Percentiles rank a stretch among this genome's conserved stretches.
Conservation (phyloP, 1,140 invertebrate species). For the Heliconius eleuchia region DNA sequence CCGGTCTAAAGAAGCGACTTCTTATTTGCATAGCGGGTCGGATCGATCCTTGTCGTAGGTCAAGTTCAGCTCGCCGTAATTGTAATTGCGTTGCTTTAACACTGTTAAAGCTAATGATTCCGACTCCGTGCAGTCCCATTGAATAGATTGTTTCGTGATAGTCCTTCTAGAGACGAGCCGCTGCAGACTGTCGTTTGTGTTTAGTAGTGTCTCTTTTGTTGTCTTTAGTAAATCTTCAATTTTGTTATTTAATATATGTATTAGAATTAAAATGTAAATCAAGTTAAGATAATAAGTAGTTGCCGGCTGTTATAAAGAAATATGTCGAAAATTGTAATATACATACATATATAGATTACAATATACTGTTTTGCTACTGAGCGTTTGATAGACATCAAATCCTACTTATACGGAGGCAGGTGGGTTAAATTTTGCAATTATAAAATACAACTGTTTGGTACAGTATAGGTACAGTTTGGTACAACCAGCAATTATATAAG, state of each 20-base stretch:
- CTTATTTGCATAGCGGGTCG: constrained; percentile 73
- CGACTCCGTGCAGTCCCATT: constrained; percentile 21
- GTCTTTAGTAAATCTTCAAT: background rate
- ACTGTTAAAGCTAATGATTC: constrained; percentile 61
- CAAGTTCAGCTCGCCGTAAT: constrained; percentile 66
- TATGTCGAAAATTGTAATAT: too few species aligned
- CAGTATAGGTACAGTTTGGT: too few species aligned
- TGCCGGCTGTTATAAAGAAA: too few species aligned
- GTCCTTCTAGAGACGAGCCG: background rate
- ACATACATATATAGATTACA: too few species aligned
- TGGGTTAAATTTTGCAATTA: too few species aligned
- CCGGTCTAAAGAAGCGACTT: constrained; percentile 59
- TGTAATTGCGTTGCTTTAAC: constrained; percentile 70
- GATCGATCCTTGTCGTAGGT: constrained; percentile 68
- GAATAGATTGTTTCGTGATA: constrained; percentile 19
- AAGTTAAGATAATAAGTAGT: too few species aligned
- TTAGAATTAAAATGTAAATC: too few species aligned
- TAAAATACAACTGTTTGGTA: too few species aligned
- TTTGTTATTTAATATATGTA: background rate
- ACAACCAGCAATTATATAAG: too few species aligned
- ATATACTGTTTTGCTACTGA: too few species aligned
- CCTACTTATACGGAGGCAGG: too few species aligned
- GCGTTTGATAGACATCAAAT: too few species aligned
- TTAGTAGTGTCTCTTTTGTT: background rate
- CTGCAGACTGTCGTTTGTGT: background rate